These are phyloP conservation scores for Fopius arisanus DNA, from an alignment of 1,140 invertebrate species.

Conservation along the genomic window DNA sequence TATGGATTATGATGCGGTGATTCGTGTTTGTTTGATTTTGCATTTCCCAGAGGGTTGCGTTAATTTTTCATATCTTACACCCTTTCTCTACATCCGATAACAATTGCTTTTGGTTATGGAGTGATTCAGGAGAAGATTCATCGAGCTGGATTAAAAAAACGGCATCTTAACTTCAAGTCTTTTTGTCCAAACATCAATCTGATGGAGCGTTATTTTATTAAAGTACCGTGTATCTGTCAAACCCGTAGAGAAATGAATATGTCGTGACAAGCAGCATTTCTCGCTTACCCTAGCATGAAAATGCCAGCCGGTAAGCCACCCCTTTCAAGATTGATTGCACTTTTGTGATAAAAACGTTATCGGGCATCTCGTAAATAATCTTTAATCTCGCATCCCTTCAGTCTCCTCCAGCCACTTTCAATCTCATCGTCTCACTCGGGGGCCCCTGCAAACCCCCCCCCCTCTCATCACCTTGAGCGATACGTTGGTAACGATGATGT, in stretches of 20 bases:
- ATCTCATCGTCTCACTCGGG: slow-evolving; percentile 10
- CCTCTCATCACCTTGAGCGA: slow-evolving; percentile 20
- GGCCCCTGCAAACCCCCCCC: slow-evolving; percentile 24
- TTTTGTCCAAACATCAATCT: neutral
- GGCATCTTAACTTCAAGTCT: neutral
- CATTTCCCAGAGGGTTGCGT: no score
- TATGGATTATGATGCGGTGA: no score
- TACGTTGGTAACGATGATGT: slow-evolving; percentile 11
- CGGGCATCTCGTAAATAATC: slow-evolving; percentile 62
- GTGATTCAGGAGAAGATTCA: no score
- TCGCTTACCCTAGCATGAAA: slow-evolving; percentile 59
- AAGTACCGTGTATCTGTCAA: slow-evolving; percentile 23
- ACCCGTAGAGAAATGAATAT: slow-evolving; percentile 58
- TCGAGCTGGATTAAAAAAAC: no score
- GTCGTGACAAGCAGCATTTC: slow-evolving; percentile 62
- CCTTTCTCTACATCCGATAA: neutral
- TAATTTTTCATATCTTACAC: no score
- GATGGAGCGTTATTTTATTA: neutral
- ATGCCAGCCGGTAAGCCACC: slow-evolving; percentile 49
- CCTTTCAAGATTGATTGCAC: slow-evolving; percentile 61
- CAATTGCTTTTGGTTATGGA: neutral
- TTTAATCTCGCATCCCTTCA: slow-evolving; percentile 51
- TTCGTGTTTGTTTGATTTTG: no score
- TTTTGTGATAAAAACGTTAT: slow-evolving; percentile 62
- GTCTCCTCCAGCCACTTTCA: neutral